Base-by-base conservation (phyloP, 2,888 invertebrate species). In the Orthosia cruda region DNA sequence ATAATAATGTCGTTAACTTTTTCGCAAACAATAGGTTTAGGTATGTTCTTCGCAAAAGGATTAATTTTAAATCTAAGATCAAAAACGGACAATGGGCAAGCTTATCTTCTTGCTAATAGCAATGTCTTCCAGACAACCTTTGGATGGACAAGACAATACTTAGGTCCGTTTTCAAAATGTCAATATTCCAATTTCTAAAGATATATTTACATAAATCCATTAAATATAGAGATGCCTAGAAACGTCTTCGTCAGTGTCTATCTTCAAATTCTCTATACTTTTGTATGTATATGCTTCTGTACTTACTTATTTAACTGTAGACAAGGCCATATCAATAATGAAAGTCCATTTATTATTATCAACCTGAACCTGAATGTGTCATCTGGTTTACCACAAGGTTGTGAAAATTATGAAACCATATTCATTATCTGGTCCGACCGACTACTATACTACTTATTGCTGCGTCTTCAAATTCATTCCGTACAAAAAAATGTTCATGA, bases 81-180 rank as follows among this genome's bases (percentile, higher is more conserved):
- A 32, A 77, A 57, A 63, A 49, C 26, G n/a, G 40, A 78, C 58
- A 64, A 54, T 64, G 16, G 23, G 18, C 45, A 4, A 45, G 26
- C n/a, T 50, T 64, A 64, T 54, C 23, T 59, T 26, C 45, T 61
- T 52, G 23, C n/a, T 54, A 59, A 23, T 20, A 23, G 20, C 45
- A 2, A 40, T 61, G 72, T 50, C 72, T 64, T 71, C 20, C n/a
- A 79, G 72, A 77, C 59, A 64, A 72, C 77, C 58, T 72, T 45
- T 64, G 12, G 16, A 49, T 32, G 40, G 59, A 64, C 79, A 50
- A 50, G 13, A 59, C 26, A 64, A 50, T 50, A 49, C 18, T 26
- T n/a, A 73, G 62, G 15, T 57, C 18, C 5, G 12, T 11, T 40
- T 4, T 7, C 4, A 15, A 69, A 54, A 69, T 45, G 2, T 23